Base-by-base conservation (phyloP, 2,113 vertebrate species). In the Marmota flaviventris region DNA sequence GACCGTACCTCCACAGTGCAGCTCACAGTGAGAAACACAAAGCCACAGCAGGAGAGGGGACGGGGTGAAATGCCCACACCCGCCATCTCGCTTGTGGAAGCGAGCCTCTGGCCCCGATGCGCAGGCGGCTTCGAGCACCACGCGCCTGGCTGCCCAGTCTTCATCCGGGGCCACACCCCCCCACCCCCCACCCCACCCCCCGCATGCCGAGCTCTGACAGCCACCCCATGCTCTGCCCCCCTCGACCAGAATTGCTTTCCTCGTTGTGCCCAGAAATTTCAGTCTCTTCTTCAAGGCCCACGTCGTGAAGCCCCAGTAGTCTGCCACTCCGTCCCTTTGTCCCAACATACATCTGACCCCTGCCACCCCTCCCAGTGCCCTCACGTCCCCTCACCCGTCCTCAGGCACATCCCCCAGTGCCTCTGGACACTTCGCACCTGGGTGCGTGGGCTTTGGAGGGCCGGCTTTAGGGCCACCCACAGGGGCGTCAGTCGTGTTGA, bases 21-120 rank as follows among this genome's bases (percentile, higher is more conserved):
- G 67, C 65, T 92, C 91, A 9, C 88, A 95, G 89, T 94, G 93
- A 88, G 87, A 95, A 97, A 93, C 61, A 86, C 91, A 97, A 92
- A 97, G 70, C 5, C 95, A 77, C 29, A 56, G 37, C 61, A 85
- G 86, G 39, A 39, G 48, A 11, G 18, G 4, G 24, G 75, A 84
- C 89, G 11, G 53, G 89, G 94, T 61, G n/a, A 61, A 32, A 2
- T 0, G 1, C 96, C n/a, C 67, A 89, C 73, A 70, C 45, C 2
- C 8, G 58, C 63, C 29, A n/a, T 77, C 37, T 72, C 24, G 5
- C 77, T 81, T 29, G 83, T 37, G 75, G 69, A 83, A 85, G 32
- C 25, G 70, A 61, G 24, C 76, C 78, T 1, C 1, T 8, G 24
- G 27, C 67, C 69, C 82, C 77, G 37, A 5, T 17, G 42, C 11